These are phyloP conservation scores for Phenganax subtilis DNA, from an alignment of 92 coral and sea anemone genomes.

Conservation along the genomic window DNA sequence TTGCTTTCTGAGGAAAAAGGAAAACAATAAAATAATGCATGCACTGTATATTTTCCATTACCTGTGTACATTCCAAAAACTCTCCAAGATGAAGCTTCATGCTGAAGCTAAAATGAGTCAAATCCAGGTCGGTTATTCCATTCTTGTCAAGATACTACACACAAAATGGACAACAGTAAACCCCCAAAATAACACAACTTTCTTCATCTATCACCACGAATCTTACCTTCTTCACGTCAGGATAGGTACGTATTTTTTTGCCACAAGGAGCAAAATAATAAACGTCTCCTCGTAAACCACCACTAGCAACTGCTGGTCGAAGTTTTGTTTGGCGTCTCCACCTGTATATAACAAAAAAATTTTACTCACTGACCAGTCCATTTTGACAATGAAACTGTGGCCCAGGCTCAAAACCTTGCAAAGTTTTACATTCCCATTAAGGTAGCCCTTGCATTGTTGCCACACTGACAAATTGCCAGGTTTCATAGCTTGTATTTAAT, in stretches of 20 bases:
- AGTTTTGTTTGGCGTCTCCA: conserved; percentile 90
- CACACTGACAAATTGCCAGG: no score
- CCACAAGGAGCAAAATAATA: conserved; percentile 97
- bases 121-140: conserved; percentile 63
- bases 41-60: conserved; percentile 2
- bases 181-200: neutral
- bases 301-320: conserved; percentile 77
- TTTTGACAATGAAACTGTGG: no score
- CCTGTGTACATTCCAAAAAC: conserved; percentile 86
- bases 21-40: neutral
- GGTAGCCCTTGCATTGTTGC: no score
- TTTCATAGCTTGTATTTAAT: no score
- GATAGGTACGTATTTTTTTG: conserved; percentile 90
- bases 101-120: conserved; percentile 89
- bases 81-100: conserved; percentile 95
- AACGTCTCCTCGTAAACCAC: conserved; percentile 85
- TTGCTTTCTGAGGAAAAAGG: neutral
- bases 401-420: no score
- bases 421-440: no score
- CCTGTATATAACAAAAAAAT: conserved; percentile 40
- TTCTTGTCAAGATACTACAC: conserved; percentile 75
- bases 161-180: conserved; percentile 5
- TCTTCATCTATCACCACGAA: neutral
- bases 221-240: conserved; percentile 87
- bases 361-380: neutral